phyloP scores from a whole-genome alignment of 1,140 invertebrate species.

The Panagrolaimus sp. region DNA sequence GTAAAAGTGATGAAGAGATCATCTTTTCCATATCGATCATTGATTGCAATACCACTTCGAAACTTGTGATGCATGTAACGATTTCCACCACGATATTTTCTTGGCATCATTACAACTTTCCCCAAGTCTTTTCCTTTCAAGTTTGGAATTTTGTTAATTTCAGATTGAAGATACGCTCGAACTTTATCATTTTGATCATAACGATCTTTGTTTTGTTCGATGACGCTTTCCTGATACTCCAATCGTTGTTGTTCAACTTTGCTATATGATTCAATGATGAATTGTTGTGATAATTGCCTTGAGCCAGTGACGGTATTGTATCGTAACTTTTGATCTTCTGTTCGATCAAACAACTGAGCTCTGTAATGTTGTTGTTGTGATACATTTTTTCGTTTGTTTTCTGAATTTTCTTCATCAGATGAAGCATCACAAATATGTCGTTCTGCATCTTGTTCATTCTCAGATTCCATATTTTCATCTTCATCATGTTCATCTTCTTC shows the following conservation, averaged over 20 bases:
- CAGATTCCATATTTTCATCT: neutral
- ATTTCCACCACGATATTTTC: neutral
- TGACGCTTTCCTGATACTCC: neutral
- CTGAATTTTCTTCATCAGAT: too few relatives aligned
- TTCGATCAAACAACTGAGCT: neutral
- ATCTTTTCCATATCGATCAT: neutral
- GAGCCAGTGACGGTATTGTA: neutral
- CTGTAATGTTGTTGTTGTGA: neutral
- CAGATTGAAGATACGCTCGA: neutral
- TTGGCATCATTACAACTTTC: neutral
- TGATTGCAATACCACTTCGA: neutral
- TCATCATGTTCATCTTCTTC: too few relatives aligned
- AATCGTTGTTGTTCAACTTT: neutral
- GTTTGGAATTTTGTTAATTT: neutral
- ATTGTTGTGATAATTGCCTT: neutral
- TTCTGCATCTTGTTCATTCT: neutral
- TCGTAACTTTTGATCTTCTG: neutral
- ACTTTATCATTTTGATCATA: neutral
- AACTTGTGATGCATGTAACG: neutral
- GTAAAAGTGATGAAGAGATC: neutral
- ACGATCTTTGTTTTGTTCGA: neutral
- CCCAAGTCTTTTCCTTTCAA: neutral
- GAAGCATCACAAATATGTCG: neutral
- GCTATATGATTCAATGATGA: neutral
- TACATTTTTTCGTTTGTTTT: neutral